Base-by-base conservation (phyloP, 2,888 invertebrate species). In the Sturmia bella region DNA sequence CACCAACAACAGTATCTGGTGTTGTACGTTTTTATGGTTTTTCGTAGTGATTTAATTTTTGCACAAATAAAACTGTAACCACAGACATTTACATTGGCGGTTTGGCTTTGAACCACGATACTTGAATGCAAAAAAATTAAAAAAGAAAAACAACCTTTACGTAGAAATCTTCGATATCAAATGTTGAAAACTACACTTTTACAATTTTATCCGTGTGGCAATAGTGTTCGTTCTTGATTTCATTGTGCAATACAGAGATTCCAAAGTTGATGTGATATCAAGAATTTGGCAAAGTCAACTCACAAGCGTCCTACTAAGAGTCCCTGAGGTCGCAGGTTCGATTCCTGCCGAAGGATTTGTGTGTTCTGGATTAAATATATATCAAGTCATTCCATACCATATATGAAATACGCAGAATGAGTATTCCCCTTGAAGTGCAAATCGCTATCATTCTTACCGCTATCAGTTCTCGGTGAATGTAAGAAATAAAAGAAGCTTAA, bases 71-170 rank as follows among this genome's bases (percentile, higher is more conserved):
- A 72, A 68, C 50, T 57, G 37, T 59, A 77, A 77, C 77, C 82
- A 66, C 82, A 78, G 59, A 72, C 74, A 66, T 78, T 82, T 54
- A 61, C 74, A 82, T 78, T 82, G 78, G 78, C 78, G 82, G 82
- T 78, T 82, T 82, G 75, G 75, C 75, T 82, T 75, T 70, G 70
- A 78, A 75, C 27, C 54, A 24, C 11, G 21, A 54, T 17, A 48
- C 24, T 69, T 68, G 39, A 57, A 70, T 57, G 21, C 43, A 61
- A 61, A 27, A 15, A 59, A 57, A 45, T 45, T 27, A 27, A 27
- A 27, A 27, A 9, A 1, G 21, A 48, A 1, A 2, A 32, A 27
- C 37, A n/a, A 41, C 27, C 7, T 48, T 11, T 5, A 3, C 11
- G 57, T 17, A 59, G 13, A 50, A 52, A 41, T n/a, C 17, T 52